A percentile compares a stretch with the other conserved stretches of the same genome.
Conservation (phyloP, 2,797 vertebrate species). For the Novumbra hubbsi region DNA sequence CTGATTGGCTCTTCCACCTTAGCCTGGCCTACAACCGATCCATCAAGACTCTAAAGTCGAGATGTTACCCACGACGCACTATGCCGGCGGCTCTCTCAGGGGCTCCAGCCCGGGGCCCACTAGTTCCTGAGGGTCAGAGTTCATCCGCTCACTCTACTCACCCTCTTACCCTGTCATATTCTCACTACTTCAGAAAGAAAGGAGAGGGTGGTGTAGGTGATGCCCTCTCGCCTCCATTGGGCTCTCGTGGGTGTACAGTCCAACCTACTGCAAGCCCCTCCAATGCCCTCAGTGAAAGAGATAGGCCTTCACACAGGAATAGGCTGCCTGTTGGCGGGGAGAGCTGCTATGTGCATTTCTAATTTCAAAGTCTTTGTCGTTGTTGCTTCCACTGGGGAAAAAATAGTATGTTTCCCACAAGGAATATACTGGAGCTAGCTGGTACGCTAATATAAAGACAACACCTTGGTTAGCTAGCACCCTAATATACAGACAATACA, state of each 20-base stretch:
- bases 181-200: background rate
- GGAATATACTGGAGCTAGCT: background rate
- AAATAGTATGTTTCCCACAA: background rate
- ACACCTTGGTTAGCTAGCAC: too few species aligned
- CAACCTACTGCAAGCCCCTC: slow-evolving; percentile 26
- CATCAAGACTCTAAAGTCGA: slow-evolving; percentile 35
- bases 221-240: background rate
- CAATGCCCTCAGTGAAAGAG: background rate
- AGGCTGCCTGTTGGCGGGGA: background rate
- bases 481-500: background rate
- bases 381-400: background rate
- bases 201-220: background rate
- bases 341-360: background rate
- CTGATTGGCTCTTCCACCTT: slow-evolving; percentile 36
- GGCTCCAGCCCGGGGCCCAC: slow-evolving; percentile 11
- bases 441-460: background rate
- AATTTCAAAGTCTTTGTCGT: background rate
- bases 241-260: slow-evolving; percentile 24
- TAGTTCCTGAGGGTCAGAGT: slow-evolving; percentile 24
- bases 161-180: slow-evolving; percentile 22
- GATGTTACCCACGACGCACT: slow-evolving; percentile 44
- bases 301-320: slow-evolving; percentile 6
- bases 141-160: slow-evolving; percentile 25
- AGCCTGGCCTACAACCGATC: slow-evolving; percentile 45
- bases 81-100: slow-evolving; percentile 23